These are phyloP conservation scores for Neodiprion pinetum DNA, from an alignment of 1,140 invertebrate genomes.

Conservation along the genomic window DNA sequence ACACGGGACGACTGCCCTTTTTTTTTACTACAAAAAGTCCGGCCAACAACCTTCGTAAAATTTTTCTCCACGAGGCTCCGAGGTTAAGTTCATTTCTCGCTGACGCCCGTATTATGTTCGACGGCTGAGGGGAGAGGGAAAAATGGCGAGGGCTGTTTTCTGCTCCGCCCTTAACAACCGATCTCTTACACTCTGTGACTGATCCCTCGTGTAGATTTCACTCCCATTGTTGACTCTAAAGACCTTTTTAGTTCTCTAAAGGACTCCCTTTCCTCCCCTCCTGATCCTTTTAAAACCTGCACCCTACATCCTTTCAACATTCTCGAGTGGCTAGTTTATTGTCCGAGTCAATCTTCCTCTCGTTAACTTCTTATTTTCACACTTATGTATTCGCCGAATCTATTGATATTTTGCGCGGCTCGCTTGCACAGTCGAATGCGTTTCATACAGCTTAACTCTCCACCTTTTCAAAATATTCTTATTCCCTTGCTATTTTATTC, in stretches of 20 bases:
- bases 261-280: background rate
- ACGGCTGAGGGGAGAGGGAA: background rate
- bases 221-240: constrained; percentile 5
- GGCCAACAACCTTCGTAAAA: too few species aligned
- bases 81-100: too few species aligned
- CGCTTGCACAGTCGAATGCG: too few species aligned
- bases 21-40: too few species aligned
- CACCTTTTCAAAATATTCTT: too few species aligned
- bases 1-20: too few species aligned
- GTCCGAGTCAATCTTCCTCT: background rate
- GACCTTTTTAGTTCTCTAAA: constrained; percentile 5
- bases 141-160: background rate
- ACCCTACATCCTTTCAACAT: background rate
- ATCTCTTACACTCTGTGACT: background rate
- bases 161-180: background rate
- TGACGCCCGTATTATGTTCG: too few species aligned
- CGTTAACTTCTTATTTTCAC: background rate
- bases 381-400: too few species aligned
- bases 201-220: constrained; percentile 1
- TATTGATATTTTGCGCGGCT: too few species aligned
- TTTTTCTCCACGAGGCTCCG: too few species aligned
- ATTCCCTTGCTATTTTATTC: too few species aligned
- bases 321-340: background rate
- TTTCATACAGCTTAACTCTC: too few species aligned
- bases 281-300: background rate